Base-by-base conservation (phyloP, 2,797 vertebrate genomes). In the Pipistrellus pipistrellus region DNA sequence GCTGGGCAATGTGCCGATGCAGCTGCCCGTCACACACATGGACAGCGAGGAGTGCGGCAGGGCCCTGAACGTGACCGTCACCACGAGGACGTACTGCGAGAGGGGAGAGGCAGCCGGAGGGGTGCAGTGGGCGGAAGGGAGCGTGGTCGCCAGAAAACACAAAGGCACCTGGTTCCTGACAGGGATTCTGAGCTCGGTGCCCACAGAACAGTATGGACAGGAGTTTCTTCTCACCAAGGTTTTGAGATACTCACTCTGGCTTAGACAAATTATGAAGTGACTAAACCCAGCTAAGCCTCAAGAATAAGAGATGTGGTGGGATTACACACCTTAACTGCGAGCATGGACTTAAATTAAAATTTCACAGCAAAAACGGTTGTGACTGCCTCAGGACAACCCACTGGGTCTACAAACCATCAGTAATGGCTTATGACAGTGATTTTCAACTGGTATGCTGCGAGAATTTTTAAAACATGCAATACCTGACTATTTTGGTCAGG, bases 1-100 rank as follows among this genome's bases (percentile, higher is more conserved):
- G 11, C 66, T 95, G 6, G 80, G 14, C 8, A 6, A 25, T 0
- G 59, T 25, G 44, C 73, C 44, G 0, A 12, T 69, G 0, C 75
- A 93, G 51, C 9, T 97, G 72, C 73, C 90, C 0, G 98, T 98
- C 93, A 96, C 94, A 0, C 98, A 98, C 87, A 76, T 98, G 55
- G 97, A 97, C 0, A 93, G 98, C 51, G 98, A 98, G 8, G 97
- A 98, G 44, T 99, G 99, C 85, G 98, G 98, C n/a, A 30, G 64
- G 30, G 91, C 94, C 32, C 96, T 99, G 21, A 99, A 98, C 5
- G 7, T 98, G 44, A 98, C 98, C 0, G 97, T 99, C 89, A 99
- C 98, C 1, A 99, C 99, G 82, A 99, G 99, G 91, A 99, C 99
- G 97, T 99, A 99, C 77, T 99, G 99, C 57, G 99, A 99, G 97